Evolutionary conservation across 1,140 invertebrate species (phyloP), one percentile per base, ranked within the genome.

Genomic region (Stratiolaelaps scimitus): DNA sequence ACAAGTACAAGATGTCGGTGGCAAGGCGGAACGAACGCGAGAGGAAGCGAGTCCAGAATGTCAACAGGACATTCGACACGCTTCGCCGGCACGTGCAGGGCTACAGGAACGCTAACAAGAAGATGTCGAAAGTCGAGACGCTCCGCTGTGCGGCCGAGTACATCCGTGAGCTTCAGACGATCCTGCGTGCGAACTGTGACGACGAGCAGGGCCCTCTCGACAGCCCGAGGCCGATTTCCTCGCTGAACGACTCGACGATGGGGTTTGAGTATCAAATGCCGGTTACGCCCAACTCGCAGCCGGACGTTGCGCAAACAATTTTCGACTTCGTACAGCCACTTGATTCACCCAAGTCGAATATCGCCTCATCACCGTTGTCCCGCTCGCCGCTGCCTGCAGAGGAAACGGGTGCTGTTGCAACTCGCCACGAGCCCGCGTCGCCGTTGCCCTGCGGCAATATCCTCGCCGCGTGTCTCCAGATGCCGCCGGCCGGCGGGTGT

Each of bases 51-150:
- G 92, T 95, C 7, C 92, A 92, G 75, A 87, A 92, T 80, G 88
- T 92, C 68, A 45, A 78, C 69, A 60, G 67, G 53, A 68, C 68
- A 6, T 70, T 70, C 43, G 69, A 68, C 30, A 69, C 64, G n/a
- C 45, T 70, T 1, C 64, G 69, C 1, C 69, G 69, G 34, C 67
- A 70, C 48, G 89, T 92, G 69, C 89, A 89, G 0, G 53, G 53
- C 15, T 69, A 70, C n/a, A 78, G 83, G 67, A 82, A 84, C 82
- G 70, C 86, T 83, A 65, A 79, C 66, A 93, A 92, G 74, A 89
- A 92, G 73, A 77, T 93, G 13, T 91, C 88, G 70, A 94, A 94
- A 79, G 90, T 93, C 17, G 90, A 95, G 75, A 95, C 90, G 0
- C 74, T 95, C 30, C 81, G 88, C 68, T 89, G 90, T 81, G 91